Evolutionary conservation across 2,113 vertebrate genomes (phyloP), one percentile per base, ranked within the genome.

Genomic region (Sturnus vulgaris): DNA sequence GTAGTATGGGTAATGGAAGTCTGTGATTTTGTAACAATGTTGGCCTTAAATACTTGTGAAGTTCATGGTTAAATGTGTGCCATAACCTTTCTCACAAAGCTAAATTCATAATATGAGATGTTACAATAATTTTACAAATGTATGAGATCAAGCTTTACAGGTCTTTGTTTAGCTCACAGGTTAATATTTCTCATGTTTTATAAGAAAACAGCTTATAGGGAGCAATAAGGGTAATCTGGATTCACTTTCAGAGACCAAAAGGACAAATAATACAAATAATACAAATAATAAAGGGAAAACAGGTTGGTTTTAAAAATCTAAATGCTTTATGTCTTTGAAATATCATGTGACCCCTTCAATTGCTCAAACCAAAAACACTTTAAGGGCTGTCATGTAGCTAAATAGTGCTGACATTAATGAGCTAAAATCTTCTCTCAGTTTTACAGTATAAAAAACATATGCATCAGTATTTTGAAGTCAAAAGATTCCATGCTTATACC

Each of bases 391-490:
- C 75, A 75, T 88, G 59, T 60, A 63, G 90, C 37, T 93, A 91
- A 90, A 79, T 65, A 85, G 72, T 12, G 78, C 73, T 81, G 90
- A 93, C 53, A 90, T 85, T 87, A 93, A 91, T 93, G 69, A 95
- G 73, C 63, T 49, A 64, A 88, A 81, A 93, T 95, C 75, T 89
- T 79, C 56, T 76, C 60, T 91, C 93, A 65, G 90, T 93, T 56
- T 92, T 95, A 95, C 90, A 94, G 95, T 96, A 94, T 94, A 94
- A 94, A 92, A 96, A 97, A 49, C 96, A 96, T 88, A 92, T 95
- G 92, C 82, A 92, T 93, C 76, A 68, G 60, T 95, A 95, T 96
- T 96, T 93, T 88, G 88, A 92, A 94, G 93, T 94, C 92, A 88
- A 90, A 85, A 30, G 64, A 90, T 57, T 88, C 90, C 88, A 86